Conservation (phyloP, 2,888 invertebrate genomes). For the Tetragonula carbonaria region DNA sequence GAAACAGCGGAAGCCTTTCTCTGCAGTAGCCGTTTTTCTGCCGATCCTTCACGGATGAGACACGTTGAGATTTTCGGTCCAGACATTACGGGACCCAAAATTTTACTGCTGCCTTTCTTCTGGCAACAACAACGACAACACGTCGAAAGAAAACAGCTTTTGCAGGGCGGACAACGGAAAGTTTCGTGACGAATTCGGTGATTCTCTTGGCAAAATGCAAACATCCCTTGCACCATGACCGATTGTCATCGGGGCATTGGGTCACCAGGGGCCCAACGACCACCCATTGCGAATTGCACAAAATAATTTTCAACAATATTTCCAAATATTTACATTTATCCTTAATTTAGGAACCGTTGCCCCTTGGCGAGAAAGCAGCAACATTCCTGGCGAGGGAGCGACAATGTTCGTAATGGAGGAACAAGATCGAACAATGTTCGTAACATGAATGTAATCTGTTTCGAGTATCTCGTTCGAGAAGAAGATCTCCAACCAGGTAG, state of each 20-base stretch:
- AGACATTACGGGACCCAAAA: conserved; percentile 7
- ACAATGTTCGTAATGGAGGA: too few relatives aligned
- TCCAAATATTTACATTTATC: conserved; percentile 72
- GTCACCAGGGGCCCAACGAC: conserved; percentile 57
- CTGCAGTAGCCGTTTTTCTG: conserved; percentile 38
- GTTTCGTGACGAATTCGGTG: conserved; percentile 26
- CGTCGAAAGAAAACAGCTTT: conserved; percentile 17
- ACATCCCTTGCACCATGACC: conserved; percentile 17
- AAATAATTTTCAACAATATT: conserved; percentile 64
- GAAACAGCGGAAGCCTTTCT: conserved; percentile 41
- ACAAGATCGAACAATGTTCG: too few relatives aligned
- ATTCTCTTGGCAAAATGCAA: conserved; percentile 38
- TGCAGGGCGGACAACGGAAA: neutral
- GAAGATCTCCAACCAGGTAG: conserved; percentile 28
- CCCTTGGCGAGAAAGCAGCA: neutral
- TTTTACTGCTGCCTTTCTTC: neutral
- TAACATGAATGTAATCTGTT: neutral
- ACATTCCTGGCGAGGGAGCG: too few relatives aligned
- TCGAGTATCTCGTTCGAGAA: neutral
- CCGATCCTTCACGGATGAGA: conserved; percentile 27
- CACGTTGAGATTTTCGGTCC: conserved; percentile 34
- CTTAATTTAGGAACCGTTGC: conserved; percentile 53
- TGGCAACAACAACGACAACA: neutral
- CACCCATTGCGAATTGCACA: conserved; percentile 72
- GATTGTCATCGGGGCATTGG: conserved; percentile 66